phyloP scores from a whole-genome alignment of 2,888 invertebrate genomes.

The Anoncus sp. region DNA sequence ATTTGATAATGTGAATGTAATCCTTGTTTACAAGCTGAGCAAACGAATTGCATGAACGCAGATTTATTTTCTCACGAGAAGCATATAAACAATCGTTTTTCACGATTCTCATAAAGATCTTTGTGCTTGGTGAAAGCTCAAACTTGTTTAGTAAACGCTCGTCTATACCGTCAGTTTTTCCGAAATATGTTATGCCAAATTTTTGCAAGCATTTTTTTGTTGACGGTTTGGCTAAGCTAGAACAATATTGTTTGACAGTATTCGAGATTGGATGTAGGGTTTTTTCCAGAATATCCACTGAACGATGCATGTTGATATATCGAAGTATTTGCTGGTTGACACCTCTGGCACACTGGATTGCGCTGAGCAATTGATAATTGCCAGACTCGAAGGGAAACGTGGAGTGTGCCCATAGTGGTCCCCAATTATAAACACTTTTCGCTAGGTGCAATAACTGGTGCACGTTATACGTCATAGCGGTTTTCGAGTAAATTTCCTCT shows the following conservation, averaged over 20 bases:
- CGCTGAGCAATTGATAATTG: slow-evolving; percentile 16
- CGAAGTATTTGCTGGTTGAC: slow-evolving; percentile 29
- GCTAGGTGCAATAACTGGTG: slow-evolving; percentile 32
- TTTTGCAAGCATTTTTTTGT: neutral
- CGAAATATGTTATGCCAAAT: neutral
- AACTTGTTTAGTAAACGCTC: neutral
- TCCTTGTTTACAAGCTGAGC: neutral
- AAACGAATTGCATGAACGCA: neutral
- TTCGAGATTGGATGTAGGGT: neutral
- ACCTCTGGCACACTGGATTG: slow-evolving; percentile 17
- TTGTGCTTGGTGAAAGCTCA: neutral
- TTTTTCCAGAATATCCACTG: neutral
- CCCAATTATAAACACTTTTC: slow-evolving; percentile 36
- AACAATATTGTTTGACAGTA: neutral
- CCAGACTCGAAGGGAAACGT: slow-evolving; percentile 32
- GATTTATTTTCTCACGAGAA: slow-evolving; percentile 1
- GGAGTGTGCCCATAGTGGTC: slow-evolving; percentile 37
- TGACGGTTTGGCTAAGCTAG: neutral
- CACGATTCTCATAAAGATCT: neutral
- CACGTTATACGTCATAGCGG: slow-evolving; percentile 30
- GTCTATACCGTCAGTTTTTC: neutral
- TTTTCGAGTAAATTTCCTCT: slow-evolving; percentile 23
- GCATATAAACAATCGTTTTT: slow-evolving; percentile 1
- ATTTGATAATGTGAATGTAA: slow-evolving; percentile 1
- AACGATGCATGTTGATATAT: neutral